These are phyloP conservation scores for Stomorhina lunata DNA, from an alignment of 2,888 invertebrate species.

Conservation along the genomic window DNA sequence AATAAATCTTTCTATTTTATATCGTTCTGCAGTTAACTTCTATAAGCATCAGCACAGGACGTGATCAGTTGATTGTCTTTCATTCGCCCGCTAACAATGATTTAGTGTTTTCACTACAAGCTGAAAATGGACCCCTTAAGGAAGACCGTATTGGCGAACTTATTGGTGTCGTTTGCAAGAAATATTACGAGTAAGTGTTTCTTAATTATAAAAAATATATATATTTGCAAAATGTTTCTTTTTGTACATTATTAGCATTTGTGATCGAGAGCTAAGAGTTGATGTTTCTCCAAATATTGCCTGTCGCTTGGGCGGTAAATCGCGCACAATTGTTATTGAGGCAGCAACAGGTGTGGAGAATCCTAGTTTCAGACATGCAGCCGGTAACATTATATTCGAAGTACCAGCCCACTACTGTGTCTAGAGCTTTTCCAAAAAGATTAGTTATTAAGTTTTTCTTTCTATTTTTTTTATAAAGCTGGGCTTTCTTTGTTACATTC, in stretches of 20 bases:
- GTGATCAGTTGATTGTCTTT: constrained; percentile 92
- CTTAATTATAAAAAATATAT: background rate
- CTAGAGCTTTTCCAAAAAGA: constrained; percentile 53
- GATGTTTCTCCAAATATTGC: constrained; percentile 87
- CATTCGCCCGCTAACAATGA: constrained; percentile 94
- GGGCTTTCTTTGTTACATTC: constrained; percentile 48
- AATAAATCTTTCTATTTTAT: background rate
- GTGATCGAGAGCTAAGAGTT: constrained; percentile 86
- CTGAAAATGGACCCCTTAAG: constrained; percentile 76
- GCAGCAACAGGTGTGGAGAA: constrained; percentile 76
- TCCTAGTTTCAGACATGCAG: constrained; percentile 77
- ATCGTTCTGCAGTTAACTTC: constrained; percentile 85
- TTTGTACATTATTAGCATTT: constrained; percentile 83
- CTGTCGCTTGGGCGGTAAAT: constrained; percentile 92
- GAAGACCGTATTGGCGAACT: constrained; percentile 93
- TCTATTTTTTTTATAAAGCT: constrained; percentile 44
- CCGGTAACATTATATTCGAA: constrained; percentile 78
- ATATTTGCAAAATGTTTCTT: background rate
- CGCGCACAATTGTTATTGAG: constrained; percentile 79
- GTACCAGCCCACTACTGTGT: constrained; percentile 79
- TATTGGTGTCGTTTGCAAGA: constrained; percentile 88
- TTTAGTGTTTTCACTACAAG: constrained; percentile 88
- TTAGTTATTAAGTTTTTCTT: constrained; percentile 12
- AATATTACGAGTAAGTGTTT: constrained; percentile 87
- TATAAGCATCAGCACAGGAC: constrained; percentile 90